phyloP scores from a whole-genome alignment of 2,888 invertebrate species.

The Zele albiditarsus region DNA sequence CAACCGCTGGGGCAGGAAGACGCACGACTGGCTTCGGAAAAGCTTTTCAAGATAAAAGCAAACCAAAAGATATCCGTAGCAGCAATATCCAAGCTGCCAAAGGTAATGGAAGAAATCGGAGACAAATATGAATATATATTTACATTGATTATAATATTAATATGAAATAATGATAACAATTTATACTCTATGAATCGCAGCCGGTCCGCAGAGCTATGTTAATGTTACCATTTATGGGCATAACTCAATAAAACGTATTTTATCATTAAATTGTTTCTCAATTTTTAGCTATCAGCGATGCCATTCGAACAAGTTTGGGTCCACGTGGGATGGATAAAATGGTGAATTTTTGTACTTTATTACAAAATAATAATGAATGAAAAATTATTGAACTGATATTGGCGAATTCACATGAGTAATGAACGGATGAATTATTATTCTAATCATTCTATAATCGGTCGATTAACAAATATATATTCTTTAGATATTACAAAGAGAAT shows the following conservation, averaged over 20 bases:
- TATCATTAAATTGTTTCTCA: slow-evolving; percentile 2
- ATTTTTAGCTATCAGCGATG: slow-evolving; percentile 95
- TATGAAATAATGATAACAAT: too few species aligned
- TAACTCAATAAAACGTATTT: not conserved
- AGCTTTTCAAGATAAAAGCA: slow-evolving; percentile 92
- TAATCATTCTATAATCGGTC: too few species aligned
- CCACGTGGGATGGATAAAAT: slow-evolving; percentile 99
- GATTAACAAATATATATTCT: too few species aligned
- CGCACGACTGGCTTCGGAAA: slow-evolving; percentile 69
- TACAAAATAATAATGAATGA: not conserved
- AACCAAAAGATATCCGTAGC: slow-evolving; percentile 93
- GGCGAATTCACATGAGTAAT: too few species aligned
- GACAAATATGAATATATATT: not conserved
- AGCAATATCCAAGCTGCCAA: slow-evolving; percentile 99
- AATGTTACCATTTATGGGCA: slow-evolving; percentile 53
- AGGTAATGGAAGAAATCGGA: slow-evolving; percentile 80
- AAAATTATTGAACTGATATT: too few species aligned
- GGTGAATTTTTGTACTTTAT: slow-evolving; percentile 76
- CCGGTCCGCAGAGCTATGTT: not conserved
- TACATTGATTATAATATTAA: not conserved
- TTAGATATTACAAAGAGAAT: too few species aligned
- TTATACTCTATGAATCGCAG: not conserved
- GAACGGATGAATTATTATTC: too few species aligned
- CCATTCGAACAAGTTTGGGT: slow-evolving; percentile 97
- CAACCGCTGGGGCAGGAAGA: slow-evolving; percentile 73